phyloP scores from a whole-genome alignment of 2,888 invertebrate genomes.

The Rhingia rostrata region DNA sequence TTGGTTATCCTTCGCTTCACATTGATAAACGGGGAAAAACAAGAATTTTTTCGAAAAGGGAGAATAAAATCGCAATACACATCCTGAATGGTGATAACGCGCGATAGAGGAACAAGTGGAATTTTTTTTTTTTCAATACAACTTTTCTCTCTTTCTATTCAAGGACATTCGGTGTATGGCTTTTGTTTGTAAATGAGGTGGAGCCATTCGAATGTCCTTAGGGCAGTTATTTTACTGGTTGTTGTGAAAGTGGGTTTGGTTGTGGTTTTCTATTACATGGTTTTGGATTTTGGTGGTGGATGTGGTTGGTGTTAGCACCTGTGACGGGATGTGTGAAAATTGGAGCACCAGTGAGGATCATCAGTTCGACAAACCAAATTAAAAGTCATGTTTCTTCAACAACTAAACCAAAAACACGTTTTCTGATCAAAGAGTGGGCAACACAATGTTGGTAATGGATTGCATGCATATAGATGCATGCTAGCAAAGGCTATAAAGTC shows the following conservation, averaged over 20 bases:
- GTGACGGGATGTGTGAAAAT: no score
- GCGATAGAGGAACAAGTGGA: slow-evolving; percentile 49
- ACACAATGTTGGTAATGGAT: no score
- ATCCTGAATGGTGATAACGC: slow-evolving; percentile 70
- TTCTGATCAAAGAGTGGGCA: no score
- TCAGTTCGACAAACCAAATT: no score
- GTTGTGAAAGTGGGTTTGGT: background rate
- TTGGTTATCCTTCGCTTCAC: slow-evolving; percentile 49
- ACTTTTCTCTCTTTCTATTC: slow-evolving; percentile 44
- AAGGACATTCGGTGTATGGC: slow-evolving; percentile 6
- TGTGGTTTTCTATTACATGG: no score
- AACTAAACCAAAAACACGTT: no score
- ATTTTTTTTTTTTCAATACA: slow-evolving; percentile 20
- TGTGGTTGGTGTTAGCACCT: no score
- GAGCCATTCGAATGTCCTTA: slow-evolving; percentile 54
- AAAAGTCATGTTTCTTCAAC: no score
- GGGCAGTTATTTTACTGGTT: slow-evolving; percentile 61
- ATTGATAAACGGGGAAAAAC: slow-evolving; percentile 31
- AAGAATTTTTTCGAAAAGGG: slow-evolving; percentile 18
- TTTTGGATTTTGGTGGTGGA: no score
- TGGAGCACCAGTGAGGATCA: no score
- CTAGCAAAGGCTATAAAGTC: no score
- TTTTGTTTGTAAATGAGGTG: slow-evolving; percentile 62
- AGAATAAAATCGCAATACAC: slow-evolving; percentile 59
- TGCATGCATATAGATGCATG: no score